Conservation (phyloP, 2,888 invertebrate species). For the Nymphalis polychloros region DNA sequence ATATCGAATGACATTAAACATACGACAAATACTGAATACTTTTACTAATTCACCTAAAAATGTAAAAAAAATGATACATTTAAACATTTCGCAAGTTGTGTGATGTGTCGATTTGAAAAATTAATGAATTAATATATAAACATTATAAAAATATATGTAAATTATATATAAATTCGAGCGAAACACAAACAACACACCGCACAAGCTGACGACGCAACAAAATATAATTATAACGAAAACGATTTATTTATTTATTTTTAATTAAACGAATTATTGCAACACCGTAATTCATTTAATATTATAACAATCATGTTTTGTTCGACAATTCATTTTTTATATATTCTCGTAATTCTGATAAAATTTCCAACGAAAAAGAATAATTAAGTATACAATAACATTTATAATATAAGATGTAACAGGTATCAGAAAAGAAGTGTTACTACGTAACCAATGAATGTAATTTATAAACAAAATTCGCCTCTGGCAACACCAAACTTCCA, state of each 20-base stretch:
- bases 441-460: too few relatives aligned
- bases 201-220: conserved; percentile 38
- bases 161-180: conserved; percentile 48
- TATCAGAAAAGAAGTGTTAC: too few relatives aligned
- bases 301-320: conserved; percentile 33
- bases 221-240: conserved; percentile 48
- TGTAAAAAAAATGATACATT: conserved; percentile 16
- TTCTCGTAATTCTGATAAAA: not conserved
- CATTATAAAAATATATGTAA: conserved; percentile 23
- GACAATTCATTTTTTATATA: conserved; percentile 17
- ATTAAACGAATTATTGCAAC: conserved; percentile 41
- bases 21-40: not conserved
- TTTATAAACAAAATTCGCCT: too few relatives aligned
- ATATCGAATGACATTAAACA: not conserved
- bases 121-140: conserved; percentile 21
- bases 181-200: conserved; percentile 44
- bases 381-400: too few relatives aligned
- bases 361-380: too few relatives aligned
- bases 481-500: too few relatives aligned
- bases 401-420: too few relatives aligned
- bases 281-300: conserved; percentile 33
- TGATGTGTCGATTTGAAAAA: conserved; percentile 23
- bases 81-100: conserved; percentile 15
- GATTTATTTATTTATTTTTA: conserved; percentile 35
- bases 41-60: not conserved